Evolutionary conservation across 1,140 invertebrate species (phyloP).

Genomic region (Calephelis nemesis): DNA sequence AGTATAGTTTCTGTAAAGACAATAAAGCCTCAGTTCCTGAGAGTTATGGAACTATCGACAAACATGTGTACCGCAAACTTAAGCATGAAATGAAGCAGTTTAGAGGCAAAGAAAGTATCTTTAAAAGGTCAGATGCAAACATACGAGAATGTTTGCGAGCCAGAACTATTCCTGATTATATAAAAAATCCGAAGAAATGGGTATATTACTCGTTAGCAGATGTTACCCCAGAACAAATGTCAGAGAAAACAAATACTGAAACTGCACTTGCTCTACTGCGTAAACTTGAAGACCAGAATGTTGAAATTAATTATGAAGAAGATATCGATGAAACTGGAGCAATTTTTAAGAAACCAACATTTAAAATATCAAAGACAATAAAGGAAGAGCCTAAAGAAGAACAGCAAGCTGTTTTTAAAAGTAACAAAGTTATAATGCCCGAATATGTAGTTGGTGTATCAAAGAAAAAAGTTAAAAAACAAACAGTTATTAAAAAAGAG

Average conservation of each 20-base stretch:
- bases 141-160: slow-evolving; percentile 78
- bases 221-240: slow-evolving; percentile 85
- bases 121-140: slow-evolving; percentile 84
- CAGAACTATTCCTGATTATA: slow-evolving; percentile 82
- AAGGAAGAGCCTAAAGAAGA: slow-evolving; percentile 48
- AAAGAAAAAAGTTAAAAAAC: slow-evolving; percentile 76
- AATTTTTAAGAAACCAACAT: slow-evolving; percentile 77
- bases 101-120: slow-evolving; percentile 87
- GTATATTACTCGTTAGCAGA: slow-evolving; percentile 86
- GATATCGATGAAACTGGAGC: slow-evolving; percentile 52
- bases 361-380: slow-evolving; percentile 55
- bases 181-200: slow-evolving; percentile 88
- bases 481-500: slow-evolving; percentile 39
- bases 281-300: slow-evolving; percentile 81
- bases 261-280: slow-evolving; percentile 86
- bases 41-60: slow-evolving; percentile 57
- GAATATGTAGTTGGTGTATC: slow-evolving; percentile 89
- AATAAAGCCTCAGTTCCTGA: slow-evolving; percentile 57
- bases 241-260: slow-evolving; percentile 85
- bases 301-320: slow-evolving; percentile 43
- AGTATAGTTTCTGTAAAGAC: slow-evolving; percentile 67
- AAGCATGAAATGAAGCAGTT: slow-evolving; percentile 80
- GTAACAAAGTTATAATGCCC: slow-evolving; percentile 86
- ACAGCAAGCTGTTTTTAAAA: slow-evolving; percentile 80
- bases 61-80: slow-evolving; percentile 49